Evolutionary conservation across 2,113 vertebrate species (phyloP).

Genomic region (Scopus umbretta): DNA sequence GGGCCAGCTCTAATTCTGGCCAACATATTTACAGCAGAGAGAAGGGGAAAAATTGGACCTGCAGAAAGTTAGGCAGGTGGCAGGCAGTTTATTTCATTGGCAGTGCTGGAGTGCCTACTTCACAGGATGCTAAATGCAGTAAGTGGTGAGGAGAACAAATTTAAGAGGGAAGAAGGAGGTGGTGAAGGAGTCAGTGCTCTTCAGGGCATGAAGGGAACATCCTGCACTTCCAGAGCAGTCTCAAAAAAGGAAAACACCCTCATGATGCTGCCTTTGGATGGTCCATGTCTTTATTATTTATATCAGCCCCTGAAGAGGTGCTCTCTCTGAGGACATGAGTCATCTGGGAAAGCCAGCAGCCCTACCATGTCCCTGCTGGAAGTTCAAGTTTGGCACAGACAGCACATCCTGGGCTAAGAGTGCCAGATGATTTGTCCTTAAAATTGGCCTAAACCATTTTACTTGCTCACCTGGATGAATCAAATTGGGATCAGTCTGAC

Average conservation of each 20-base stretch:
- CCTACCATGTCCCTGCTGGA: neutral
- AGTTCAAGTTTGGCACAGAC: neutral
- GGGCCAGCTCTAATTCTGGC: neutral
- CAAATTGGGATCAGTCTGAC: neutral
- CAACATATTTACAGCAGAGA: neutral
- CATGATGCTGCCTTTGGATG: neutral
- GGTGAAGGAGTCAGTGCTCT: neutral
- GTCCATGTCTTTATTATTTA: neutral
- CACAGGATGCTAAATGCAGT: slow-evolving; percentile 34
- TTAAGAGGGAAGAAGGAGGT: slow-evolving; percentile 34
- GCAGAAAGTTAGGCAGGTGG: slow-evolving; percentile 54
- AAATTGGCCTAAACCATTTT: neutral
- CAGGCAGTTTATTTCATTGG: slow-evolving; percentile 42
- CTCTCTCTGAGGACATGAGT: neutral
- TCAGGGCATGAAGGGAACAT: neutral
- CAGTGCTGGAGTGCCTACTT: slow-evolving; percentile 48
- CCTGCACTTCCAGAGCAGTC: neutral
- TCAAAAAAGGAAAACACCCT: neutral
- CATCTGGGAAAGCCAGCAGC: neutral
- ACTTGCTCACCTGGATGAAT: neutral
- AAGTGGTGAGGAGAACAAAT: slow-evolving; percentile 37
- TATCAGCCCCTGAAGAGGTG: neutral
- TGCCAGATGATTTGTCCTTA: neutral
- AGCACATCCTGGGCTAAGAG: rapidly evolving
- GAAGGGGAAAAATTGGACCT: neutral